Conservation (phyloP, 2,113 vertebrate species). For the Chaetorhynchus papuensis region DNA sequence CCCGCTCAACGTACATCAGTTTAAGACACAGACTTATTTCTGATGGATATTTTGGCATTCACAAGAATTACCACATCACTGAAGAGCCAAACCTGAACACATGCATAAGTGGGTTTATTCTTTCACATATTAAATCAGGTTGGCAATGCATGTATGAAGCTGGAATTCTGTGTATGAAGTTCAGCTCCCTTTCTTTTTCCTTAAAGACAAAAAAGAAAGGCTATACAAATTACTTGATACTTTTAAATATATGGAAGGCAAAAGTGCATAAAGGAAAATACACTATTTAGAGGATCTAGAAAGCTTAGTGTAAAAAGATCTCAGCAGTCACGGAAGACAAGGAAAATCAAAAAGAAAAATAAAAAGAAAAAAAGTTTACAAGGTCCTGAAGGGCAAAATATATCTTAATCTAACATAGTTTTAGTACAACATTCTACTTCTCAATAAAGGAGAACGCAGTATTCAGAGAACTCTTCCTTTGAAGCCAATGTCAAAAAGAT, state of each 20-base stretch:
- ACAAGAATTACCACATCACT: neutral
- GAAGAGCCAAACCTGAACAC: neutral
- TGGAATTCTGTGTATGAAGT: neutral
- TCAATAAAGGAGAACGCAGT: neutral
- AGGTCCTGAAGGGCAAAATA: neutral
- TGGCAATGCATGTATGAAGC: neutral
- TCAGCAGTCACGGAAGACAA: neutral
- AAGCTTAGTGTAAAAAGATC: neutral
- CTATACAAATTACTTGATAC: neutral
- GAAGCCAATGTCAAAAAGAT: neutral
- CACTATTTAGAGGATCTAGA: neutral
- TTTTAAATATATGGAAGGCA: neutral
- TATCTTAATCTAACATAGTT: neutral
- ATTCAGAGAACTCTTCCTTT: neutral
- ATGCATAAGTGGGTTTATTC: neutral
- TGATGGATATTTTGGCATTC: neutral
- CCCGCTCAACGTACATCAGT: fast-evolving
- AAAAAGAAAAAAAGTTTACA: neutral
- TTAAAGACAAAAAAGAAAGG: neutral
- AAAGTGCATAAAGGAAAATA: neutral
- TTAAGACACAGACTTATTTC: neutral
- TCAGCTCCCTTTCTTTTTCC: neutral
- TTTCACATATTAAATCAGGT: neutral
- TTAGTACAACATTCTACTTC: neutral
- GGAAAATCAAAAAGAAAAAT: neutral